Percentiles rank a stretch among this genome's conserved stretches.
Evolutionary conservation across 2,888 invertebrate genomes (phyloP).

Genomic region (Tipula confusa): DNA sequence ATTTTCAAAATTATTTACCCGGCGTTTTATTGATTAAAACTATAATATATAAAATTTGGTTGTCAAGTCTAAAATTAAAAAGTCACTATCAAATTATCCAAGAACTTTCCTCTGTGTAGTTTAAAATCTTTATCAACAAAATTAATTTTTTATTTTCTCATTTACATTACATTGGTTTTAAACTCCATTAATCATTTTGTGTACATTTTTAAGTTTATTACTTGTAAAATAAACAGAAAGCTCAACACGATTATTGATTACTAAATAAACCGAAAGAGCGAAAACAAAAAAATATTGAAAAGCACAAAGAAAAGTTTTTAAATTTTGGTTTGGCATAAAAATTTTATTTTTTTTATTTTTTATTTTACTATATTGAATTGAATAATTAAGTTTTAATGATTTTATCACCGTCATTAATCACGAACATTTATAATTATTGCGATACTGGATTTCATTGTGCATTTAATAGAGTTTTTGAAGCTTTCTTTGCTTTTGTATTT

Average conservation of each 20-base stretch:
- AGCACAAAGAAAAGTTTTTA: not conserved
- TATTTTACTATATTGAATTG: not conserved
- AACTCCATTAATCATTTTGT: not conserved
- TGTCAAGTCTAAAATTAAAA: not conserved
- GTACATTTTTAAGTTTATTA: not conserved
- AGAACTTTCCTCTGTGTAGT: not conserved
- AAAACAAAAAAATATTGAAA: not conserved
- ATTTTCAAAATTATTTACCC: too few relatives aligned
- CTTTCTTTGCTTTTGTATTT: too few relatives aligned
- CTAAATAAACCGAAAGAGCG: not conserved
- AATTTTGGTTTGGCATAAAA: not conserved
- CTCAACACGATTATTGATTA: not conserved
- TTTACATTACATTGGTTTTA: not conserved
- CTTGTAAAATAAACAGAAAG: not conserved
- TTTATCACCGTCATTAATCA: not conserved
- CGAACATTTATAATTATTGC: not conserved
- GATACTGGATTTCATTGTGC: not conserved
- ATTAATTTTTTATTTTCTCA: not conserved
- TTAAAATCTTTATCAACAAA: not conserved
- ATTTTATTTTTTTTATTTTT: not conserved
- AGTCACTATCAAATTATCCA: not conserved
- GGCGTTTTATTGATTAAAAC: too few relatives aligned
- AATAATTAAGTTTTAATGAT: conserved; percentile 20
- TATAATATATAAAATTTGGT: too few relatives aligned
- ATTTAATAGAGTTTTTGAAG: not conserved